Evolutionary conservation across 2,113 vertebrate genomes (phyloP).

Genomic region (Xiphias gladius): DNA sequence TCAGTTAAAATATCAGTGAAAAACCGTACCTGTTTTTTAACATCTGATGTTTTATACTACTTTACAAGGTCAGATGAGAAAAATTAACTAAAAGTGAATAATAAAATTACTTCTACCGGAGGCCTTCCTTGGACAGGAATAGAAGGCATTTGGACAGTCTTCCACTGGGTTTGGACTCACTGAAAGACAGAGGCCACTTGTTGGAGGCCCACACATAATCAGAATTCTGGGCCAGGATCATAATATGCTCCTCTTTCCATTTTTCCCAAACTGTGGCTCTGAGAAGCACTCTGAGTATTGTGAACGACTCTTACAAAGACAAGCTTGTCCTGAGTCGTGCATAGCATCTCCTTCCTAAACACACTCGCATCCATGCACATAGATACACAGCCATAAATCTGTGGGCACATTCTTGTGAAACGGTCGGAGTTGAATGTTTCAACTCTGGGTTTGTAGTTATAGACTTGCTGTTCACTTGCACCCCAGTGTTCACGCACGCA

Average conservation of each 20-base stretch:
- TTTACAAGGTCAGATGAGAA: not conserved
- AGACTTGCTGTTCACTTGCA: constrained; percentile 28
- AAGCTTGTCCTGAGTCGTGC: constrained; percentile 57
- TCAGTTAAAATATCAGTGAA: not conserved
- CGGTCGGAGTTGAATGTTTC: constrained; percentile 43
- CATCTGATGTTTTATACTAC: not conserved
- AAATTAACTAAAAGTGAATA: constrained; percentile 14
- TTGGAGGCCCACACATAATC: constrained; percentile 73
- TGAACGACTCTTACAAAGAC: constrained; percentile 69
- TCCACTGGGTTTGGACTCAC: constrained; percentile 52
- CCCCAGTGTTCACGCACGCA: not conserved
- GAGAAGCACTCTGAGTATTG: constrained; percentile 50
- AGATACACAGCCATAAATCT: constrained; percentile 62
- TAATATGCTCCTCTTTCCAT: constrained; percentile 61
- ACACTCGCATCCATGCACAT: constrained; percentile 60
- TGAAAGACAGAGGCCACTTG: constrained; percentile 75
- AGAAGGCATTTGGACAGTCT: constrained; percentile 62
- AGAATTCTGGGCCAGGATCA: constrained; percentile 68
- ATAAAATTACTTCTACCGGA: not conserved
- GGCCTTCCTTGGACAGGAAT: constrained; percentile 36
- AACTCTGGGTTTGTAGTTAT: constrained; percentile 43
- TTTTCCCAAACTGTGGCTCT: constrained; percentile 56
- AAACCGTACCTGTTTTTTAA: not conserved
- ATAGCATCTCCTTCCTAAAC: constrained; percentile 56
- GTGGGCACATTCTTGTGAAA: constrained; percentile 60